Conservation (phyloP, 2,888 invertebrate species). For the Liopterus haemorrhoidalis region DNA sequence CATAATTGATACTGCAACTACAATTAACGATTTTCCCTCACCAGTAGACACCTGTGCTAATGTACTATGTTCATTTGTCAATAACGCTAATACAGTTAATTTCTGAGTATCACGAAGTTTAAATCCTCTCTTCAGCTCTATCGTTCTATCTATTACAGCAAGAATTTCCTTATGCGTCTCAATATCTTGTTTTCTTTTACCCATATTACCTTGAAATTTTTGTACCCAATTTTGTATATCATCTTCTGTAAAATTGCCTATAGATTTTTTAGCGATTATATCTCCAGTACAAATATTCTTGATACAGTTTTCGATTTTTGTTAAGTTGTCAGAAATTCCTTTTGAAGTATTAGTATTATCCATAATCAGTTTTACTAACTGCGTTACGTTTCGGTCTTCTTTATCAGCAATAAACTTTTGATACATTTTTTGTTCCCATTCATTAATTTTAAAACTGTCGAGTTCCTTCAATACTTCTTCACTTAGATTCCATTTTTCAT, state of each 20-base stretch:
- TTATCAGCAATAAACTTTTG: constrained; percentile 8
- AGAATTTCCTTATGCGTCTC: constrained; percentile 11
- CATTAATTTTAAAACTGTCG: constrained; percentile 2
- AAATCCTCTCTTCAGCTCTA: constrained; percentile 26
- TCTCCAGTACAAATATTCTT: constrained; percentile 10
- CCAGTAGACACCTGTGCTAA: constrained; percentile 41
- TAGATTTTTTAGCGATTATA: no score
- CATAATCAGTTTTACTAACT: constrained; percentile 24
- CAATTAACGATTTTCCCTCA: constrained; percentile 42
- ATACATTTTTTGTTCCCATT: constrained; percentile 17
- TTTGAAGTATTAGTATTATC: constrained; percentile 24
- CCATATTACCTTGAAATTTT: no score
- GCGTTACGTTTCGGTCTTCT: constrained; percentile 19
- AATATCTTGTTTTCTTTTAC: constrained; percentile 7
- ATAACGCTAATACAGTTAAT: constrained; percentile 32
- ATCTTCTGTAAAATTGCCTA: no score
- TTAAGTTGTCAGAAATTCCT: constrained; percentile 6
- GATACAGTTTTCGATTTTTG: constrained; percentile 8
- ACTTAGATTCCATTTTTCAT: constrained; percentile 23
- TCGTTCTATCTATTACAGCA: constrained; percentile 27
- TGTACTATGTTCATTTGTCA: constrained; percentile 25
- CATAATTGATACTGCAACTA: constrained; percentile 37
- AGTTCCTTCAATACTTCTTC: constrained; percentile 18
- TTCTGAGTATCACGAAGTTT: constrained; percentile 33
- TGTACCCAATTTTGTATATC: no score